Conservation (phyloP, 2,113 vertebrate genomes). For the Australoheros scitulus region DNA sequence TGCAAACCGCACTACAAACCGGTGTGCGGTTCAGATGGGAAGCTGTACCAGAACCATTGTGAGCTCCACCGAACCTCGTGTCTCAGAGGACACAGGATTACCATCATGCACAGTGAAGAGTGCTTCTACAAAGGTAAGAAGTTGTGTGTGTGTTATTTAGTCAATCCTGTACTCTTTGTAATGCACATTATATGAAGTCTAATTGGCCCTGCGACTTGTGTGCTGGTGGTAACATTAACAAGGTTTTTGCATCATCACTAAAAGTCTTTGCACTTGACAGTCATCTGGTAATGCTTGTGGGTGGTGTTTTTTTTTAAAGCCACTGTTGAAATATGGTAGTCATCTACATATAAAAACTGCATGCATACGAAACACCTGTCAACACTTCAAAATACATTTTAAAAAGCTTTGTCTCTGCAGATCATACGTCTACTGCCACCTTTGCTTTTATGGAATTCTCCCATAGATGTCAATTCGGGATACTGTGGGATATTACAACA, state of each 20-base stretch:
- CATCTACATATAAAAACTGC: not conserved
- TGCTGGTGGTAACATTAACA: too few species aligned
- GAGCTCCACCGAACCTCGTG: constrained; percentile 94
- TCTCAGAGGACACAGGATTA: constrained; percentile 85
- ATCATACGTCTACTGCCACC: too few species aligned
- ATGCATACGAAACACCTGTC: not conserved
- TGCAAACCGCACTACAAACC: constrained; percentile 94
- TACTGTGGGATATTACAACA: not conserved
- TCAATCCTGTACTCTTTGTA: not conserved
- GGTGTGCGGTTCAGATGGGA: constrained; percentile 93
- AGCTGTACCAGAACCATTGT: constrained; percentile 95
- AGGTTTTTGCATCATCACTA: not conserved
- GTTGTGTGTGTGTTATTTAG: not conserved
- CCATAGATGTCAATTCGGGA: not conserved
- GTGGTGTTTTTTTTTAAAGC: not conserved
- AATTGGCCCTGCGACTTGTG: not conserved
- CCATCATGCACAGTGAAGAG: constrained; percentile 92
- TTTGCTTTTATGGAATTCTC: not conserved
- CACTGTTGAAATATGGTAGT: not conserved
- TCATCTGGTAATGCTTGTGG: not conserved
- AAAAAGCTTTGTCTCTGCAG: not conserved
- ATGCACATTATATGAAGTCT: not conserved
- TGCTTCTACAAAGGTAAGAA: constrained; percentile 95
- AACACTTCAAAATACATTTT: not conserved
- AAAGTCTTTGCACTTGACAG: not conserved